These are phyloP conservation scores for Sebastes minor DNA, from an alignment of 2,797 vertebrate genomes.

Conservation along the genomic window DNA sequence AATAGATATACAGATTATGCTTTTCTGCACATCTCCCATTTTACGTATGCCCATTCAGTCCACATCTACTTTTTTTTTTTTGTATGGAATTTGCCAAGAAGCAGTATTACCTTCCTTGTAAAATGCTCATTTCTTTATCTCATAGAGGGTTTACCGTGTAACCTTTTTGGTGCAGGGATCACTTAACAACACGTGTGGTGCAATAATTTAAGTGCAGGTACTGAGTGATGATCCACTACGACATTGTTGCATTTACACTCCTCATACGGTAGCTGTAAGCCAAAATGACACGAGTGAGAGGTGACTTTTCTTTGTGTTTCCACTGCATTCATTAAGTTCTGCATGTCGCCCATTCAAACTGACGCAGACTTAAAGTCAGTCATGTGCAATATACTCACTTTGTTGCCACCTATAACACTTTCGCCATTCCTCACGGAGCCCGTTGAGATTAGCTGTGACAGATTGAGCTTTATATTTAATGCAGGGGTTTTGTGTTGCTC, in stretches of 20 bases:
- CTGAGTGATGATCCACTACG: slow-evolving; percentile 29
- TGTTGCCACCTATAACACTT: slow-evolving; percentile 11
- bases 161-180: slow-evolving; percentile 44
- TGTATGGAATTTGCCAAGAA: slow-evolving; percentile 34
- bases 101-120: slow-evolving; percentile 30
- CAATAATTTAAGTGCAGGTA: slow-evolving; percentile 53
- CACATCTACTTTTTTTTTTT: neutral
- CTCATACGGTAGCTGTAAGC: slow-evolving; percentile 15
- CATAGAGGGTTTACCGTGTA: slow-evolving; percentile 16
- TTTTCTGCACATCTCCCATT: slow-evolving; percentile 7
- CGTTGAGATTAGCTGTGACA: slow-evolving; percentile 24
- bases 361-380: neutral
- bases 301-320: slow-evolving; percentile 2
- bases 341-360: neutral
- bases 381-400: slow-evolving; percentile 27
- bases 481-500: neutral
- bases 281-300: slow-evolving; percentile 36
- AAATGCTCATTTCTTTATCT: slow-evolving; percentile 16
- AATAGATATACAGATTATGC: slow-evolving; percentile 12
- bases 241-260: slow-evolving; percentile 37
- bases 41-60: neutral
- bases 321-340: slow-evolving; percentile 3
- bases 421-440: slow-evolving; percentile 28
- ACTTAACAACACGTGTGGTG: slow-evolving; percentile 43
- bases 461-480: slow-evolving; percentile 5